Base-by-base conservation (phyloP, 1,140 invertebrate genomes). In the Tribolium madens region DNA sequence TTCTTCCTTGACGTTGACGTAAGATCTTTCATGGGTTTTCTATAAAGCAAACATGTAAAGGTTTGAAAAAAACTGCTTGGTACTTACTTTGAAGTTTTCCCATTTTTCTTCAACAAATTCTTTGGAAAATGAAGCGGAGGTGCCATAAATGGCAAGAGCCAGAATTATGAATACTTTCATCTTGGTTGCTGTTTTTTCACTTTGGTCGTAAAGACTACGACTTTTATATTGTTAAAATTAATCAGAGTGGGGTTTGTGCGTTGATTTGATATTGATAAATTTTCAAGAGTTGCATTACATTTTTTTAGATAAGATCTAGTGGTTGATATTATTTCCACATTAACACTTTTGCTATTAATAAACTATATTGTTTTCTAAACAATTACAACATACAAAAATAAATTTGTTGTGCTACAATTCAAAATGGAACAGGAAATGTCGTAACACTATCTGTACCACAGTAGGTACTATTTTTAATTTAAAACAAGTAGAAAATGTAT, bases 31-130 rank as follows among this genome's bases (percentile, higher is more conserved):
- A n/a, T 73, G 3, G 3, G 57, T 57, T 18, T n/a, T 21, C 52
- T 57, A n/a, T 33, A 6, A 33, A 33, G 6, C 13, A n/a, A n/a
- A n/a, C n/a, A n/a, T n/a, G n/a, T n/a, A 64, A 14, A 31, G n/a
- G n/a, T n/a, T n/a, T n/a, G n/a, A n/a, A n/a, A n/a, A n/a, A n/a
- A n/a, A n/a, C n/a, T n/a, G 10, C 18, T 57, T 17, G 52, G 0
- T 33, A 18, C 14, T 53, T 36, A 36, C 31, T 57, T 73, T 73
- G 4, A 73, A 73, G 7, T 57, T 5, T 3, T 33, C n/a, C 71
- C 71, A 73, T 73, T 73, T 52, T 73, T 73, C 70, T 13, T 33
- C 12, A 9, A 50, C 26, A 5, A 33, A n/a, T 14, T 2, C n/a
- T 13, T 14, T 64, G n/a, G 21, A n/a, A 3, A 33, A 9, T 4